Evolutionary conservation across 2,888 invertebrate genomes (phyloP).

Genomic region (Cheilosia scutellata): DNA sequence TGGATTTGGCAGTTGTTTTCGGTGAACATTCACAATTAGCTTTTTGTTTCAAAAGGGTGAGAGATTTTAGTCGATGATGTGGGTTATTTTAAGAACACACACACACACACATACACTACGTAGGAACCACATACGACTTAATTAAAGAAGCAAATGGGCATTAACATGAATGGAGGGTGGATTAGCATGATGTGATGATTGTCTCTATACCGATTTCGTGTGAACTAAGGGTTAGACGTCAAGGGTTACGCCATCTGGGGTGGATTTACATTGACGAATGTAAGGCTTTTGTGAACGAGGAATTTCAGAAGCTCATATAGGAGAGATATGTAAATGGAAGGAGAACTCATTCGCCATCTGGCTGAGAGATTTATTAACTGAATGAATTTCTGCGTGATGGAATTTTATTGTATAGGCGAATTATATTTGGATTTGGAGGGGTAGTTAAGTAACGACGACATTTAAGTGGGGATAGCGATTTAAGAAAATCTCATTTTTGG

Average conservation of each 20-base stretch:
- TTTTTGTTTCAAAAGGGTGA: neutral
- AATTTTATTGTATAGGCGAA: no score
- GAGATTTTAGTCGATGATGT: slow-evolving; percentile 1
- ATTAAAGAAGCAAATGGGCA: slow-evolving; percentile 25
- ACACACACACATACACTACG: no score
- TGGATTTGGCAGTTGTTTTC: slow-evolving; percentile 8
- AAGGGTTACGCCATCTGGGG: neutral
- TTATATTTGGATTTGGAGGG: no score
- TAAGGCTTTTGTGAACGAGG: no score
- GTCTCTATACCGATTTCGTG: neutral
- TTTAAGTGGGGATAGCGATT: no score
- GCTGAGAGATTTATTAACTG: no score
- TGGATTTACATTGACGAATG: neutral
- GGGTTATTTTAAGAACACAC: slow-evolving; percentile 6
- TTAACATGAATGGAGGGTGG: slow-evolving; percentile 9
- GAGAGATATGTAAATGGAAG: no score
- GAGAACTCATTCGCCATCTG: no score
- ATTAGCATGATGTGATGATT: slow-evolving; percentile 42
- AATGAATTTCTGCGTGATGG: no score
- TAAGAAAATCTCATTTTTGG: no score
- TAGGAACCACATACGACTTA: slow-evolving; percentile 16
- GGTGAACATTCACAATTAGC: slow-evolving; percentile 23
- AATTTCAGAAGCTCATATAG: no score
- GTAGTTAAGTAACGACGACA: no score
- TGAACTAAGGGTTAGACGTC: neutral